Percentiles rank a stretch among this genome's conserved stretches.
phyloP scores from a whole-genome alignment of 1,140 invertebrate genomes.

The Musca vetustissima region DNA sequence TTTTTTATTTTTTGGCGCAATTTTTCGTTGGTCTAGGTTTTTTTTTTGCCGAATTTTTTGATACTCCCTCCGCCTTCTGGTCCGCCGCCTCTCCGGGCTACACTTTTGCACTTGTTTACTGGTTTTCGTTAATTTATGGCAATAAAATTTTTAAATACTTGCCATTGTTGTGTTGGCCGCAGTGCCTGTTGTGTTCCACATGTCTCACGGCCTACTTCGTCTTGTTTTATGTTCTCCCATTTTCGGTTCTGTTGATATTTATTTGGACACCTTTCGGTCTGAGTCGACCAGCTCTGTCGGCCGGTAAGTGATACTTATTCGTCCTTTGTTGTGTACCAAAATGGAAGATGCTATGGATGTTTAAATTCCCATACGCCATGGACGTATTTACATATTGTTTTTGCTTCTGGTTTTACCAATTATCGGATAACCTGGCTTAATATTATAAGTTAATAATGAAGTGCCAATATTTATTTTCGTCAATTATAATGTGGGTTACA shows the following conservation, averaged over 20 bases:
- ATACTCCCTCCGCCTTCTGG: background rate
- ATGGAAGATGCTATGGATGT: too few relatives aligned
- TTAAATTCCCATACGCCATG: too few relatives aligned
- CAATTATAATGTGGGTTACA: too few relatives aligned
- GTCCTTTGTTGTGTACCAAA: background rate
- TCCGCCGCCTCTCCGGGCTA: background rate
- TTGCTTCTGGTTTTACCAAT: too few relatives aligned
- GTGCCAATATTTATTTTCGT: too few relatives aligned
- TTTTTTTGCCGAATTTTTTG: constrained; percentile 7
- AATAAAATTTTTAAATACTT: constrained; percentile 20
- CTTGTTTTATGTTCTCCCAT: background rate
- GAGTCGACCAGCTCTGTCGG: background rate
- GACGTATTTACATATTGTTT: too few relatives aligned
- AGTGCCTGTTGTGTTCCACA: too few relatives aligned
- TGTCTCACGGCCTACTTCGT: too few relatives aligned
- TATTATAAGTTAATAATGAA: too few relatives aligned
- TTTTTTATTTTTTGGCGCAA: too few relatives aligned
- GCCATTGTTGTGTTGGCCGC: background rate
- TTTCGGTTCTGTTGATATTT: constrained; percentile 9
- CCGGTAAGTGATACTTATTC: background rate
- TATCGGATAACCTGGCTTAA: too few relatives aligned
- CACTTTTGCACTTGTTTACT: constrained; percentile 5
- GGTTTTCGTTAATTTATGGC: constrained; percentile 19
- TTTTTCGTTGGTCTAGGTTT: constrained; percentile 6
- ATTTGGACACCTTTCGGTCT: constrained; percentile 1